Evolutionary conservation across 2,113 vertebrate genomes (phyloP), one percentile per base, ranked within the genome.

Genomic region (Chaenocephalus aceratus): DNA sequence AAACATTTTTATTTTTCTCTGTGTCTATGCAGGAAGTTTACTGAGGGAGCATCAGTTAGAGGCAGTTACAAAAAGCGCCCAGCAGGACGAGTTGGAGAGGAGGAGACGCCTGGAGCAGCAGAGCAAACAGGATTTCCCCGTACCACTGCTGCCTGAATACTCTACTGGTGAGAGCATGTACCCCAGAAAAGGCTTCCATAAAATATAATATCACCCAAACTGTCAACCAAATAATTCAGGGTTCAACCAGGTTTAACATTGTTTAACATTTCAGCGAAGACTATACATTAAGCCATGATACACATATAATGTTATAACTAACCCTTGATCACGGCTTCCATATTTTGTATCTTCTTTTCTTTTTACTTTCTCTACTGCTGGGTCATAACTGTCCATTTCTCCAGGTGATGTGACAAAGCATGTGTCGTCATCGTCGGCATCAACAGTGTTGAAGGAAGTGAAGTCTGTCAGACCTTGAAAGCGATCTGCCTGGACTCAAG

Each of bases 41-140:
- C 94, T 99, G 82, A 95, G 97, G 75, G 97, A 98, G 87, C 97
- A 99, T 88, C 97, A 99, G 70, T 84, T 99, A 87, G 97, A 99
- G 86, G 94, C 96, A 0, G 96, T 96, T 88, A 99, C 97, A 93
- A 97, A 98, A 96, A 96, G 95, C 63, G 97, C 97, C 66, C 98
- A 99, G 80, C 97, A 97, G 91, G 97, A 97, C 76, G 98, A 99
- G 90, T 15, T 97, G 76, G 96, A 99, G 86, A 97, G 98, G 82
- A 95, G 96, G 74, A 96, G 95, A 49, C 96, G 97, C 36, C 94
- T 98, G 66, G 96, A 97, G 67, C 96, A 97, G 84, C 97, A 97
- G 87, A 91, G 97, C 77, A 97, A 97, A 76, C 79, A 85, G 30
- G 97, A 97, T 77, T 96, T 97, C 34, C 95, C 95, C 21, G 77